phyloP scores from a whole-genome alignment of 2,888 invertebrate species.

The Pomacea canaliculata region DNA sequence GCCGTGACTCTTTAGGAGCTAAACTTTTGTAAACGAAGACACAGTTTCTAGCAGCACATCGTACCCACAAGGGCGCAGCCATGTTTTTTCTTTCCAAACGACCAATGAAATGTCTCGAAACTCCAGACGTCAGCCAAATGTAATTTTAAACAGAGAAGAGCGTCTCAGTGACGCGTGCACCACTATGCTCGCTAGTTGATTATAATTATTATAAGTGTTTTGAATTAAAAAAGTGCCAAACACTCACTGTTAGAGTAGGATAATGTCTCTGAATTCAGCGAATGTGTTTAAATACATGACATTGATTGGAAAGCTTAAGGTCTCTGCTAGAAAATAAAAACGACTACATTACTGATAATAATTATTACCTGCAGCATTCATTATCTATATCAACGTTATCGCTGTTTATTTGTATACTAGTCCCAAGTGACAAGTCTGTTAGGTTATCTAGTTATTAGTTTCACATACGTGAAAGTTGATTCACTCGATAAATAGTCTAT shows the following conservation, averaged over 20 bases:
- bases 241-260: too few relatives aligned
- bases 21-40: conserved; percentile 2
- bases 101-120: conserved; percentile 37
- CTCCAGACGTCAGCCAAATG: neutral
- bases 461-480: too few relatives aligned
- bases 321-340: conserved; percentile 18
- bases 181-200: neutral
- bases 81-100: conserved; percentile 35
- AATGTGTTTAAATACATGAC: conserved; percentile 56
- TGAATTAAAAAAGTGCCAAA: too few relatives aligned
- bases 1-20: neutral
- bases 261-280: conserved; percentile 32
- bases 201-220: too few relatives aligned
- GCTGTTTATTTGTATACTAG: too few relatives aligned
- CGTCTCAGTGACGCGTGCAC: neutral
- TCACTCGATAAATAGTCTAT: too few relatives aligned
- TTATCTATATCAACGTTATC: too few relatives aligned
- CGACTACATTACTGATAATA: too few relatives aligned
- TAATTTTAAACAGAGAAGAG: conserved; percentile 5
- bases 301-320: conserved; percentile 59
- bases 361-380: too few relatives aligned
- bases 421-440: too few relatives aligned
- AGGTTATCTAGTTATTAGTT: too few relatives aligned
- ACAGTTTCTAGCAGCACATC: neutral
- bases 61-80: conserved; percentile 44